Conservation (phyloP, 2,888 invertebrate genomes). For the Graphium colonna region DNA sequence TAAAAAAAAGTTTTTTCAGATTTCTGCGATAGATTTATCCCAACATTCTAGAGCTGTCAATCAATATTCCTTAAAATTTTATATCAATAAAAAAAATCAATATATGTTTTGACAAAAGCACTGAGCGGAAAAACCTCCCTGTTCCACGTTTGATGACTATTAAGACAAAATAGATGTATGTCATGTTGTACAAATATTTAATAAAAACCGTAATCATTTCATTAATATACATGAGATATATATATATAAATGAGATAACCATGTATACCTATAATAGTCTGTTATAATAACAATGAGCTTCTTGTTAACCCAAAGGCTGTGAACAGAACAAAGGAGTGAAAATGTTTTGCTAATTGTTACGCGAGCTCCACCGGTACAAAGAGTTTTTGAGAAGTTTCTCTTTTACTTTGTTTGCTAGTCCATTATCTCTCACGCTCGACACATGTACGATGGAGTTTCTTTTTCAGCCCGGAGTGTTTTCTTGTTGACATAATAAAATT, state of each 20-base stretch:
- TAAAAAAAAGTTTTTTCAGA: too few species aligned
- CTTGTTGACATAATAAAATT: slow-evolving; percentile 9
- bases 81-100: too few species aligned
- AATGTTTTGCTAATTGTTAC: slow-evolving; percentile 62
- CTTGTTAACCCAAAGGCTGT: slow-evolving; percentile 1
- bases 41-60: too few species aligned
- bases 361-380: slow-evolving; percentile 55
- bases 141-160: too few species aligned
- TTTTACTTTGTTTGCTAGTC: slow-evolving; percentile 10
- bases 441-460: slow-evolving; percentile 11
- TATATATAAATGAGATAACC: neutral
- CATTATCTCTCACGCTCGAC: slow-evolving; percentile 10
- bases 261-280: neutral
- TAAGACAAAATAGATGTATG: too few species aligned
- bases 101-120: too few species aligned
- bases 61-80: too few species aligned
- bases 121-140: too few species aligned
- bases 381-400: slow-evolving; percentile 27
- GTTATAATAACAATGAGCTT: neutral
- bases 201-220: too few species aligned
- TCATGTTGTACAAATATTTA: too few species aligned
- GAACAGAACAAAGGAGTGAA: slow-evolving; percentile 15
- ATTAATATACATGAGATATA: too few species aligned
- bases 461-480: neutral
- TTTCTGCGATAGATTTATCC: too few species aligned